phyloP scores from a whole-genome alignment of 2,797 vertebrate species.

The Prionace glauca region DNA sequence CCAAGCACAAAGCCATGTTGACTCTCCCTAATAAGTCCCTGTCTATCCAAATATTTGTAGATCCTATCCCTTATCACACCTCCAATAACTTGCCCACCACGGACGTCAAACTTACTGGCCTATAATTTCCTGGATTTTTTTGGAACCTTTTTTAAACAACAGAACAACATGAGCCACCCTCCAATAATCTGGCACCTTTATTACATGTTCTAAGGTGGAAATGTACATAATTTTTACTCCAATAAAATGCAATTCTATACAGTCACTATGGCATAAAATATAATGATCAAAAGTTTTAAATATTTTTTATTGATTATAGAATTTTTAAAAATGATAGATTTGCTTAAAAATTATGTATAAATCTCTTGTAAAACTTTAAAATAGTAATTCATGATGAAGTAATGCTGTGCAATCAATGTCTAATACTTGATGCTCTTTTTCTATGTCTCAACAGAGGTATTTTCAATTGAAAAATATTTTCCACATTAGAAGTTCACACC shows the following conservation, averaged over 20 bases:
- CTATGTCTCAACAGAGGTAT: not conserved
- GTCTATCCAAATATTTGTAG: no score
- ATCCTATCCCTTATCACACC: no score
- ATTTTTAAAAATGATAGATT: not conserved
- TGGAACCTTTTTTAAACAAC: no score
- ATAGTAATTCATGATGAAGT: slow-evolving; percentile 14
- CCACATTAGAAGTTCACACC: not conserved
- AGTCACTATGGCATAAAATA: not conserved
- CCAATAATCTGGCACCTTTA: not conserved
- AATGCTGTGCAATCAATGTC: not conserved
- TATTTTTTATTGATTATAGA: not conserved
- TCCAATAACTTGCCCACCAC: no score
- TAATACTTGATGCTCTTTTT: not conserved
- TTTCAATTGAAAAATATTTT: not conserved
- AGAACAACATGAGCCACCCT: no score
- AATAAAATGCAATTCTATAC: not conserved
- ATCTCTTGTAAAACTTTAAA: not conserved
- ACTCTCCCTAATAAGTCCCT: no score
- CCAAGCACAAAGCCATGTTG: no score
- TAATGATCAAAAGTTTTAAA: not conserved
- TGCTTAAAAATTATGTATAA: not conserved
- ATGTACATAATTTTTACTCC: not conserved
- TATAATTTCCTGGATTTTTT: no score
- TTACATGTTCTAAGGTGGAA: not conserved
- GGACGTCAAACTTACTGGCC: no score